phyloP scores from a whole-genome alignment of 2,113 vertebrate species.

The Rousettus leschenaultii region DNA sequence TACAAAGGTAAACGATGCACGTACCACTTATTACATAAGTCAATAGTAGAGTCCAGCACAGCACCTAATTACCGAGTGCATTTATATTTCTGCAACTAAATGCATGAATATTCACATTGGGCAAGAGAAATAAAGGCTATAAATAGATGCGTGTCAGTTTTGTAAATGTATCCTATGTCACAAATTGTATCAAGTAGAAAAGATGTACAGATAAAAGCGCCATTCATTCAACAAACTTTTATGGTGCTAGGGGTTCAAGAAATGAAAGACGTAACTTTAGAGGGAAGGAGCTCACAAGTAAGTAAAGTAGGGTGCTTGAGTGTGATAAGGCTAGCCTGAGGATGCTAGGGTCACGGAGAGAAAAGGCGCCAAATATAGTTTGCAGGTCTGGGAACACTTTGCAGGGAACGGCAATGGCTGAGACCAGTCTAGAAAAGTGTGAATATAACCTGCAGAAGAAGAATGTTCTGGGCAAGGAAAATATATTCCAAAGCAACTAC shows the following conservation, averaged over 20 bases:
- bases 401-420: background rate
- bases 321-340: background rate
- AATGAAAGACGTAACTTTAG: background rate
- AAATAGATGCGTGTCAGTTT: background rate
- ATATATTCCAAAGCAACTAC: background rate
- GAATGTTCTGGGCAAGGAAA: background rate
- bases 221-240: background rate
- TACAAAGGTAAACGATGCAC: background rate
- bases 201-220: background rate
- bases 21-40: background rate
- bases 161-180: background rate
- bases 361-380: background rate
- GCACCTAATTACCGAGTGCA: background rate
- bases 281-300: background rate
- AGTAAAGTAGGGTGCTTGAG: background rate
- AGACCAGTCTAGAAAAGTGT: background rate
- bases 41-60: background rate
- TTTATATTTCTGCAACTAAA: background rate
- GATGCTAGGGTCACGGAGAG: background rate
- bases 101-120: conserved; percentile 3
- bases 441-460: background rate
- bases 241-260: background rate
- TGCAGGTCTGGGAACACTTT: background rate
- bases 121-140: conserved; percentile 27
- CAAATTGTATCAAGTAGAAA: background rate